phyloP scores from a whole-genome alignment of 1,140 invertebrate species.

The Brachionus asplanchnoidis region DNA sequence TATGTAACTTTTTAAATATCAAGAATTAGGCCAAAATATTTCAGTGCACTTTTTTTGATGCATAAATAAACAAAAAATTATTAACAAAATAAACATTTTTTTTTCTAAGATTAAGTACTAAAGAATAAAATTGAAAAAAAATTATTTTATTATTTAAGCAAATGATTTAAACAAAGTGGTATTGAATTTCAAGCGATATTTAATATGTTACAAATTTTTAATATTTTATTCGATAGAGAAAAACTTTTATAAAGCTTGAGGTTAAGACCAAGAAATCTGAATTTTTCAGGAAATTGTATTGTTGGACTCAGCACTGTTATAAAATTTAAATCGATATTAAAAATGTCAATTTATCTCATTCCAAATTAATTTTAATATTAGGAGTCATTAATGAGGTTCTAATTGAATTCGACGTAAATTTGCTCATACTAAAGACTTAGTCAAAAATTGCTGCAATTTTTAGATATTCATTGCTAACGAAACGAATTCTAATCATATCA shows the following conservation, averaged over 20 bases:
- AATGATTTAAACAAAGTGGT: not conserved
- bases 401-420: not conserved
- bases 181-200: not conserved
- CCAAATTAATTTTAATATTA: not conserved
- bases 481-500: not conserved
- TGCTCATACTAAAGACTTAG: not conserved
- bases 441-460: not conserved
- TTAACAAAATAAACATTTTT: not conserved
- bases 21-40: not conserved
- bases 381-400: not conserved
- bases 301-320: not conserved
- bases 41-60: not conserved
- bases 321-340: not conserved
- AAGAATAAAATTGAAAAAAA: not conserved
- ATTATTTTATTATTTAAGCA: not conserved
- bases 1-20: not conserved
- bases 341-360: not conserved
- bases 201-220: not conserved
- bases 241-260: not conserved
- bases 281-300: not conserved
- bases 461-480: not conserved
- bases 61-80: not conserved
- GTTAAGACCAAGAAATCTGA: not conserved
- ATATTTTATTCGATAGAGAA: not conserved
- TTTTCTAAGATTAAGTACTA: not conserved